A percentile compares a stretch with the other conserved stretches of the same genome.
Conservation (phyloP, 2,797 vertebrate genomes). For the Halcyon leucocephala region DNA sequence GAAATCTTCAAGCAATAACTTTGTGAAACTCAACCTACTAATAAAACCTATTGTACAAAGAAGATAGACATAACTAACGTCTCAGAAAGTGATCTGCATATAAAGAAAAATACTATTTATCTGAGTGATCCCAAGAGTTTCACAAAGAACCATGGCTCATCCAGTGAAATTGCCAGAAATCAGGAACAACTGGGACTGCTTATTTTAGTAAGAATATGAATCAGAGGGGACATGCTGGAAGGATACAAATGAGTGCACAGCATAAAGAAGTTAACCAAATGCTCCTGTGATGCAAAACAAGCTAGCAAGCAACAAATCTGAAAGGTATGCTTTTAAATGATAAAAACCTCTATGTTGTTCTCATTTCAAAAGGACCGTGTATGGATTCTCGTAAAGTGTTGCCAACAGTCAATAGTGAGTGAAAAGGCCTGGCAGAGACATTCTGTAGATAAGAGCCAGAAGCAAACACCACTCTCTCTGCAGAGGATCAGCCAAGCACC, state of each 20-base stretch:
- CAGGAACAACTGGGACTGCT: neutral
- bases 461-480: neutral
- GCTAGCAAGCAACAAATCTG: neutral
- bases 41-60: neutral
- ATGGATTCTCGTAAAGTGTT: neutral
- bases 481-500: neutral
- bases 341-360: rapidly evolving
- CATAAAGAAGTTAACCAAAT: constrained; percentile 10
- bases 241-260: neutral
- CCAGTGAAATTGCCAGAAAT: neutral
- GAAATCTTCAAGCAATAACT: neutral
- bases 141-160: neutral
- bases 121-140: neutral
- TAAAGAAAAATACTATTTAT: neutral
- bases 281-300: neutral
- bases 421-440: neutral
- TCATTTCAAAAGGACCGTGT: neutral
- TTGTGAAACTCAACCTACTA: neutral
- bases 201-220: neutral
- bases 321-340: neutral
- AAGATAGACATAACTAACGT: neutral
- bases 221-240: neutral
- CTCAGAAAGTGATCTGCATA: neutral
- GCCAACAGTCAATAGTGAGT: neutral
- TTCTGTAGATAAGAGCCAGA: neutral